Conservation (phyloP, 2,113 vertebrate genomes). For the Zosterops pallidus region DNA sequence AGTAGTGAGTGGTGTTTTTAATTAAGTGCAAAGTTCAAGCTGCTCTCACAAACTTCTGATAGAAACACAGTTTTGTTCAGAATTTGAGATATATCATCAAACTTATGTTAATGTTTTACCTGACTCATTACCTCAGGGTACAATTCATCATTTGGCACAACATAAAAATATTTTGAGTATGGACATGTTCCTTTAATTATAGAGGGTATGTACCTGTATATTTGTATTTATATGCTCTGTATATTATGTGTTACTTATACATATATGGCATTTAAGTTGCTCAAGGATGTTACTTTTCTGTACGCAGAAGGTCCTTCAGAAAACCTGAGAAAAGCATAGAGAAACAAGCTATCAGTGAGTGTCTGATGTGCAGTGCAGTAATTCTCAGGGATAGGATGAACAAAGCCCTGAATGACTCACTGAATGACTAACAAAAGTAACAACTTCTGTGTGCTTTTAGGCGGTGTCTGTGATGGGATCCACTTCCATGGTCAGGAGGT, state of each 20-base stretch:
- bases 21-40: not conserved
- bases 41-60: not conserved
- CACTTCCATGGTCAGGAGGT: not conserved
- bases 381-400: not conserved
- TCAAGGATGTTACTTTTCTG: not conserved
- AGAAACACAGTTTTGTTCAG: not conserved
- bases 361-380: not conserved
- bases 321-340: not conserved
- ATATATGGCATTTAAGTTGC: not conserved
- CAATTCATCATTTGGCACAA: conserved; percentile 46
- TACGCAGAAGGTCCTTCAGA: not conserved
- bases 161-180: conserved; percentile 53
- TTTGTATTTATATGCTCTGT: conserved; percentile 35
- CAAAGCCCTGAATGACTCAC: not conserved
- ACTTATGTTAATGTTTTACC: conserved; percentile 29
- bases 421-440: not conserved
- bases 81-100: conserved; percentile 15
- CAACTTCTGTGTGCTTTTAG: not conserved
- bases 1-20: not conserved
- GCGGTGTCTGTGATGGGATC: not conserved
- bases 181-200: conserved; percentile 58
- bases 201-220: not conserved
- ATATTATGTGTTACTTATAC: conserved; percentile 5
- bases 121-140: conserved; percentile 33
- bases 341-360: not conserved